These are phyloP conservation scores for Cossypha polioptera DNA, from an alignment of 2,797 vertebrate species.

Conservation along the genomic window DNA sequence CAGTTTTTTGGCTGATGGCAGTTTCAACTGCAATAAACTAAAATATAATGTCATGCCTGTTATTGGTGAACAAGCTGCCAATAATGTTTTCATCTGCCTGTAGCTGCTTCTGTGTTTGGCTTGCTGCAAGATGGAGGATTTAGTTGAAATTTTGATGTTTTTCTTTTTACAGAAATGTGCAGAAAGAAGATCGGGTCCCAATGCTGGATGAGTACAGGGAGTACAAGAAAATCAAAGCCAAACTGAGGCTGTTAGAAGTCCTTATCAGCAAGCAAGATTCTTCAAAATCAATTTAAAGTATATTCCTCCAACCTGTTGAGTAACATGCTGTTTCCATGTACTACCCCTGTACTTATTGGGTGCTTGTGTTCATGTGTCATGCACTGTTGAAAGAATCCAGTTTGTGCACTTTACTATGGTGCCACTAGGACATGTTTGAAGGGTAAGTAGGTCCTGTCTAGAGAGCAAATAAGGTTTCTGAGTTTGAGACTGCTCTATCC, in stretches of 20 bases:
- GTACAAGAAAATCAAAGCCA: conserved; percentile 98
- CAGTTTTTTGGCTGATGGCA: background rate
- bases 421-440: conserved; percentile 63
- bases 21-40: background rate
- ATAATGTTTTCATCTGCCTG: background rate
- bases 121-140: background rate
- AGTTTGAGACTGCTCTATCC: conserved; percentile 64
- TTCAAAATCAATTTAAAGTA: conserved; percentile 91
- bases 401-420: conserved; percentile 74
- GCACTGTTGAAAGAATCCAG: conserved; percentile 68
- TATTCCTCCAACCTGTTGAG: conserved; percentile 56
- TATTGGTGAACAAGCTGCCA: background rate
- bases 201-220: conserved; percentile 95
- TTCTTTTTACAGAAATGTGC: conserved; percentile 83
- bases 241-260: conserved; percentile 93
- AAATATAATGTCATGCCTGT: fast-evolving
- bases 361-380: conserved; percentile 74
- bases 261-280: conserved; percentile 98
- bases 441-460: conserved; percentile 62
- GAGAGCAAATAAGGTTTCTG: conserved; percentile 43
- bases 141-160: background rate
- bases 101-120: background rate
- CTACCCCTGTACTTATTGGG: conserved; percentile 64
- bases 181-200: conserved; percentile 93
- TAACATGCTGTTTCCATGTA: conserved; percentile 11